A percentile compares a stretch with the other conserved stretches of the same genome.
Evolutionary conservation across 2,113 vertebrate species (phyloP).

Genomic region (Eublepharis macularius): DNA sequence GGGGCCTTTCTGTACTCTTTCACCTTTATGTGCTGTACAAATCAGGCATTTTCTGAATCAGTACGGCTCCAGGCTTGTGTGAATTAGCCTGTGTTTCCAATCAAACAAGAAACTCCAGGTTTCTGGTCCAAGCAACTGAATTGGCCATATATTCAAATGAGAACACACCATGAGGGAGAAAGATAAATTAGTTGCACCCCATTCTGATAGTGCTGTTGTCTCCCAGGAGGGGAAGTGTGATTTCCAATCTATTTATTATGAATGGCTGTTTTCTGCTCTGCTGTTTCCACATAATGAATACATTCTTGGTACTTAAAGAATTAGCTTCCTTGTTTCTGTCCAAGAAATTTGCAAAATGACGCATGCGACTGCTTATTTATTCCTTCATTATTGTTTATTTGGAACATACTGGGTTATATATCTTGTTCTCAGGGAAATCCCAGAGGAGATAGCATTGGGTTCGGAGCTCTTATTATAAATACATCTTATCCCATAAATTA

Average conservation of each 20-base stretch:
- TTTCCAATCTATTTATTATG: slow-evolving; percentile 61
- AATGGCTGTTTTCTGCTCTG: slow-evolving; percentile 55
- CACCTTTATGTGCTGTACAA: slow-evolving; percentile 12
- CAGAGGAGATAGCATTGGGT: slow-evolving; percentile 27
- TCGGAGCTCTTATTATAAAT: slow-evolving; percentile 51
- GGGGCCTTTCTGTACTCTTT: neutral
- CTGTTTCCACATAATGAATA: slow-evolving; percentile 56
- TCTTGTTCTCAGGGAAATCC: slow-evolving; percentile 50
- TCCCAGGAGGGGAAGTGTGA: slow-evolving; percentile 45
- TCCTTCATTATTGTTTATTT: slow-evolving; percentile 42
- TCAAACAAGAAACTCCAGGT: slow-evolving; percentile 37
- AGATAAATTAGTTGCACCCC: slow-evolving; percentile 53
- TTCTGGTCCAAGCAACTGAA: slow-evolving; percentile 30
- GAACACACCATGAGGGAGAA: slow-evolving; percentile 31
- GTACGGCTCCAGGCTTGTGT: neutral
- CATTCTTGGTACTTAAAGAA: slow-evolving; percentile 60
- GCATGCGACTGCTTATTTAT: slow-evolving; percentile 58
- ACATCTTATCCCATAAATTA: slow-evolving; percentile 59
- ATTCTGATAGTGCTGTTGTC: slow-evolving; percentile 38
- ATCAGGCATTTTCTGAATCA: neutral
- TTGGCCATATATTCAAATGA: slow-evolving; percentile 45
- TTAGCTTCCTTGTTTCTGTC: slow-evolving; percentile 39
- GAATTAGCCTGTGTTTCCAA: slow-evolving; percentile 39
- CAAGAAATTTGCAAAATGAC: slow-evolving; percentile 49
- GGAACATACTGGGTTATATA: slow-evolving; percentile 49